A percentile compares a stretch with the other conserved stretches of the same genome.
These are phyloP conservation scores for Myxocyprinus asiaticus DNA, from an alignment of 2,113 vertebrate genomes.

Conservation along the genomic window DNA sequence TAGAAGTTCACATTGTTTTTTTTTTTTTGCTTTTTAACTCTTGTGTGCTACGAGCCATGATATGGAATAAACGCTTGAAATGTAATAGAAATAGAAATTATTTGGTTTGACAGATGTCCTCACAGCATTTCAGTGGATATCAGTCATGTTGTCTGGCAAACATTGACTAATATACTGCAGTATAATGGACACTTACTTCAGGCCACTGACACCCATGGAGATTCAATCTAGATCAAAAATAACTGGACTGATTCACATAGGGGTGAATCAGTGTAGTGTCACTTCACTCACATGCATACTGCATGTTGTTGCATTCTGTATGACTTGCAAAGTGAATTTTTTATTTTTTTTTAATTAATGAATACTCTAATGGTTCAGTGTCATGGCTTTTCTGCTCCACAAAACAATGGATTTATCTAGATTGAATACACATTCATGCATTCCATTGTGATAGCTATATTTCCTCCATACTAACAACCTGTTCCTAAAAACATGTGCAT, in stretches of 20 bases:
- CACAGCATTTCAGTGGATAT: background rate
- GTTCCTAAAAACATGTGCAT: no score
- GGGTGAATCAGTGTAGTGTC: background rate
- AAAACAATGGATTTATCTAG: background rate
- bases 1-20: background rate
- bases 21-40: background rate
- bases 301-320: background rate
- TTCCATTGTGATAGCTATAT: no score
- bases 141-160: background rate
- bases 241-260: background rate
- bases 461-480: no score
- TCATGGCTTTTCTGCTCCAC: background rate
- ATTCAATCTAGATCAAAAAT: background rate
- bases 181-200: background rate
- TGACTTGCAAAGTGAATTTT: no score
- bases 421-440: background rate
- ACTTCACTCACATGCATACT: background rate
- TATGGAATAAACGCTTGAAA: background rate
- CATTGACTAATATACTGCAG: background rate
- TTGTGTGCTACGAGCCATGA: background rate
- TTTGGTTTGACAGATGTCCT: background rate
- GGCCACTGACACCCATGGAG: constrained; percentile 16
- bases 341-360: no score
- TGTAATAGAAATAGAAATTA: background rate
- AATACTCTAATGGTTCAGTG: background rate